Evolutionary conservation across 2,797 vertebrate genomes (phyloP).

Genomic region (Phaenicophaeus curvirostris): DNA sequence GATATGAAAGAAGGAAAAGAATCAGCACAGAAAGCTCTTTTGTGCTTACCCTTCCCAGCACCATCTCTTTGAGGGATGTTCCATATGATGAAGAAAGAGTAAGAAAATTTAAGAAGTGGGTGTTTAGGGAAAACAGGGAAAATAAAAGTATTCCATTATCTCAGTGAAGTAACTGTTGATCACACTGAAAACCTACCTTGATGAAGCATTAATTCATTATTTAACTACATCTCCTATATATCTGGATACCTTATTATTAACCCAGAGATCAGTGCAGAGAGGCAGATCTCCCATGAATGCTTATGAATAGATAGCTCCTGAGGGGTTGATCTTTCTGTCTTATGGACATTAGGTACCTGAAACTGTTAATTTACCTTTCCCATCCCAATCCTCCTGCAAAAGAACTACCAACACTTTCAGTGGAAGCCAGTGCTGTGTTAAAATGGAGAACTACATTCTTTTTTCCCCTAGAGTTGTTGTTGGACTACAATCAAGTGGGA

Average conservation of each 20-base stretch:
- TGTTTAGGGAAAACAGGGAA: neutral
- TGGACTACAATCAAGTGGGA: neutral
- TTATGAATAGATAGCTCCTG: neutral
- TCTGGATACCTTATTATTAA: neutral
- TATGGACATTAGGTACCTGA: neutral
- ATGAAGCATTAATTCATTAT: neutral
- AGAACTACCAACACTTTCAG: neutral
- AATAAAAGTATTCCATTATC: neutral
- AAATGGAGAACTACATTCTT: neutral
- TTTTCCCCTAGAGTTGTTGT: neutral
- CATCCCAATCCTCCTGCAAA: neutral
- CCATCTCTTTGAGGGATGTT: neutral
- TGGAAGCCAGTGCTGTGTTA: neutral
- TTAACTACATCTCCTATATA: neutral
- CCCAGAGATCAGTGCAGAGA: neutral
- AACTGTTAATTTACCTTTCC: neutral
- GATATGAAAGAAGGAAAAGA: conserved; percentile 51
- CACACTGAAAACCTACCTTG: neutral
- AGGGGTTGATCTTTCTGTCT: neutral
- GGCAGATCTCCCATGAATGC: neutral
- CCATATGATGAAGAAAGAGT: neutral
- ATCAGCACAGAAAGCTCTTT: neutral
- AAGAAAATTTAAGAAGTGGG: neutral
- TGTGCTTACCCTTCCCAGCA: neutral
- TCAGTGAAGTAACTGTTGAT: neutral